Evolutionary conservation across 2,888 invertebrate genomes (phyloP).

Genomic region (Micoletzkya japonica): DNA sequence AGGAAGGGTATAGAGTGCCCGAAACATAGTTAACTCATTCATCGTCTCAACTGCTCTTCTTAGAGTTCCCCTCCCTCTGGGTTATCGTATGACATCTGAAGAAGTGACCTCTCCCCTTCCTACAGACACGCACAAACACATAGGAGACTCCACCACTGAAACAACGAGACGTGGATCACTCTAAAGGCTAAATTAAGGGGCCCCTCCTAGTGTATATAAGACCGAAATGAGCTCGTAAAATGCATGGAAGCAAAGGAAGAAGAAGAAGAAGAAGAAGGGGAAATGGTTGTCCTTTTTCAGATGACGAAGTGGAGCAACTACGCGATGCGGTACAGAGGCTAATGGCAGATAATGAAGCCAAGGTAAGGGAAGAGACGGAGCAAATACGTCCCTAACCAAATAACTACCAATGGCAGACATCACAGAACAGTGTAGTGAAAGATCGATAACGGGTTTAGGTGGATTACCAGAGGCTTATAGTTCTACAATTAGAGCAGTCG

Average conservation of each 20-base stretch:
- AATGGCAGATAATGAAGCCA: conserved; percentile 68
- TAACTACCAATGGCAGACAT: too few species aligned
- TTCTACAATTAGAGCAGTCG: too few species aligned
- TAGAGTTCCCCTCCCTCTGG: not conserved
- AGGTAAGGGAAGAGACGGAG: conserved; percentile 51
- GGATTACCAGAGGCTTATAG: not conserved
- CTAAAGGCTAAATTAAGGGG: not conserved
- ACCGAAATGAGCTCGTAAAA: too few species aligned
- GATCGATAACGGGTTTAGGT: too few species aligned
- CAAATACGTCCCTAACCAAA: conserved; percentile 1
- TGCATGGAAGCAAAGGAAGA: not conserved
- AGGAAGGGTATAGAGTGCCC: too few species aligned
- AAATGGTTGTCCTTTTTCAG: conserved; percentile 58
- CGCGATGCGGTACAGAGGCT: conserved; percentile 67
- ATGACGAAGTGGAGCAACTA: conserved; percentile 67
- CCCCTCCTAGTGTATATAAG: conserved; percentile 28
- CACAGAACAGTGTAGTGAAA: too few species aligned
- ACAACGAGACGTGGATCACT: conserved; percentile 6
- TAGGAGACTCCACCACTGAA: not conserved
- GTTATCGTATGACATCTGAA: too few species aligned
- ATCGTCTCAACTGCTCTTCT: not conserved
- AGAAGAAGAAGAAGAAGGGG: not conserved
- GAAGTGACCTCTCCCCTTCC: too few species aligned
- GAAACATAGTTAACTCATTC: not conserved
- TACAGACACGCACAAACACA: too few species aligned